These are phyloP conservation scores for Ylistrum balloti DNA, from an alignment of 1,140 invertebrate species.

Conservation along the genomic window DNA sequence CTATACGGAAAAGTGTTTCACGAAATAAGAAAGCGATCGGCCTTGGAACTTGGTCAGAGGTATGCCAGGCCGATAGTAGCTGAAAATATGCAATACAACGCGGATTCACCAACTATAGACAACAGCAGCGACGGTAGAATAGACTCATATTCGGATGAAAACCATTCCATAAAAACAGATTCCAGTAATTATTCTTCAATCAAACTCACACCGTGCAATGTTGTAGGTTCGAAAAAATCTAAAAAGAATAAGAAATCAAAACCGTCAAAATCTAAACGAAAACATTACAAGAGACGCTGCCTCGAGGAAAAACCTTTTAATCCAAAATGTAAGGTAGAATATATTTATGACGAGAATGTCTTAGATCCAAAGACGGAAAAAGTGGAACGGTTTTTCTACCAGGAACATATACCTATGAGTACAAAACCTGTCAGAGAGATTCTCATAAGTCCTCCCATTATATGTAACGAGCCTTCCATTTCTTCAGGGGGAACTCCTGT, in stretches of 20 bases:
- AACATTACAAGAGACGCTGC: neutral
- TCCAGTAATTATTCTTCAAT: neutral
- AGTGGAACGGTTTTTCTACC: slow-evolving; percentile 77
- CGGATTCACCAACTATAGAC: slow-evolving; percentile 56
- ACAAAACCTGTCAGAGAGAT: neutral
- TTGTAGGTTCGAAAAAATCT: neutral
- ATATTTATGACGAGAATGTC: slow-evolving; percentile 79
- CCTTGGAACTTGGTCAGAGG: slow-evolving; percentile 81
- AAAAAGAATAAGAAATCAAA: slow-evolving; percentile 12
- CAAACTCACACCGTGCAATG: neutral
- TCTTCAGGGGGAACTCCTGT: slow-evolving; percentile 59
- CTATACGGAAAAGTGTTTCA: slow-evolving; percentile 84
- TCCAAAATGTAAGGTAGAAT: slow-evolving; percentile 72
- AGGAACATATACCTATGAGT: slow-evolving; percentile 69
- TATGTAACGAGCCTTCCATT: slow-evolving; percentile 54
- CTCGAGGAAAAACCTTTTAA: neutral
- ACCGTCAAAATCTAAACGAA: neutral
- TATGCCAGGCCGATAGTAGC: slow-evolving; percentile 48
- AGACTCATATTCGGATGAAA: slow-evolving; percentile 18
- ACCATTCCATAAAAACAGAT: slow-evolving; percentile 11
- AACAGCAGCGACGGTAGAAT: slow-evolving; percentile 62
- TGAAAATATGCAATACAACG: slow-evolving; percentile 36
- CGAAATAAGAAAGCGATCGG: slow-evolving; percentile 83
- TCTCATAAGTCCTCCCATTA: neutral
- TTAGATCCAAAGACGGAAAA: slow-evolving; percentile 78